Conservation (phyloP, 2,888 invertebrate genomes). For the Acrobasis repandana region DNA sequence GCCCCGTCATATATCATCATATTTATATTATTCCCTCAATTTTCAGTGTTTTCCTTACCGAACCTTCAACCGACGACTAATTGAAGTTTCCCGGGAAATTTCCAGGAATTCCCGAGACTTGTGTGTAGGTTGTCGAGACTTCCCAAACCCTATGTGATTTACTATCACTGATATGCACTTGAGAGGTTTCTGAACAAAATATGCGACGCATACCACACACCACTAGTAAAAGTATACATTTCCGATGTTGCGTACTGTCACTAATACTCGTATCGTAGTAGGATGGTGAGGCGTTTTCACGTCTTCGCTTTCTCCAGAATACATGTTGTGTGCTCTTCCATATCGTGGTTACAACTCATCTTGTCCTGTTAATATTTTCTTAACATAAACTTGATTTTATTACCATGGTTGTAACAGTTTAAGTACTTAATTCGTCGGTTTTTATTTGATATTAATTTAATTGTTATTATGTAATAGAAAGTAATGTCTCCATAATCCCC, state of each 20-base stretch:
- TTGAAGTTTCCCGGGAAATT: no score
- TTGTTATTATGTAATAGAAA: conserved; percentile 1
- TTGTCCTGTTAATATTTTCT: not conserved
- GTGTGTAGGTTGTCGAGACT: no score
- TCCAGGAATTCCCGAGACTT: no score
- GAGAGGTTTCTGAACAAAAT: not conserved
- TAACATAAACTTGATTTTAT: no score
- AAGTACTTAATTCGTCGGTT: not conserved
- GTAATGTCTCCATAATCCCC: conserved; percentile 38
- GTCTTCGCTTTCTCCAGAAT: not conserved
- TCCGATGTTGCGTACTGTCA: not conserved
- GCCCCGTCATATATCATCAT: no score
- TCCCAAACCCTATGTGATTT: no score
- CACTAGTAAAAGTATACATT: not conserved
- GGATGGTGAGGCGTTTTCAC: not conserved
- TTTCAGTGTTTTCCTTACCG: no score
- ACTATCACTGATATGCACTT: no score
- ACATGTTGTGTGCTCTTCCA: not conserved
- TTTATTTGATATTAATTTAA: not conserved
- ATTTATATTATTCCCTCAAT: no score
- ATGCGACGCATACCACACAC: not conserved
- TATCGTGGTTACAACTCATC: conserved; percentile 14
- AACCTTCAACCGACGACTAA: no score
- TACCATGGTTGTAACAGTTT: not conserved
- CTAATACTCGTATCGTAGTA: no score